Conservation (phyloP, 2,113 vertebrate species). For the Otolemur garnettii region DNA sequence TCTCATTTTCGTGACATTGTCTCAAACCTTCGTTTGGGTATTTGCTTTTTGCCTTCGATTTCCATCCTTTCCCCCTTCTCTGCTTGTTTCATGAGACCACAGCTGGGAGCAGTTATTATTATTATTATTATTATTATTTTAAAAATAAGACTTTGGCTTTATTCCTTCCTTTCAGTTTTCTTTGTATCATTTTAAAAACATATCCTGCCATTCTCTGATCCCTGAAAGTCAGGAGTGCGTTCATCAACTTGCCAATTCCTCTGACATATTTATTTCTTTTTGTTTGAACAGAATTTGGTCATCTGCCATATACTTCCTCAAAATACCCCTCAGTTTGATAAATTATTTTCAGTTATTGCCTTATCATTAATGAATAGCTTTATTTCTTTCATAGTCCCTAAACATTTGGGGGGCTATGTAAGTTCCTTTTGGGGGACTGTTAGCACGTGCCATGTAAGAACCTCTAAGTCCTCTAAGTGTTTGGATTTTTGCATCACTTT, state of each 20-base stretch:
- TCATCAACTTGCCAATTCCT: constrained; percentile 62
- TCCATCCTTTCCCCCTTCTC: neutral
- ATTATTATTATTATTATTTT: neutral
- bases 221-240: constrained; percentile 61
- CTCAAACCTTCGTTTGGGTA: neutral
- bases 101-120: constrained; percentile 75
- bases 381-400: constrained; percentile 47
- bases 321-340: constrained; percentile 64
- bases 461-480: constrained; percentile 42
- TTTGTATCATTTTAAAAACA: constrained; percentile 68
- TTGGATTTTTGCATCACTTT: constrained; percentile 19
- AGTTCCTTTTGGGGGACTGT: neutral
- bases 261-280: constrained; percentile 68
- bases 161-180: constrained; percentile 66
- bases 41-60: constrained; percentile 52
- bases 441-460: constrained; percentile 13
- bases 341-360: constrained; percentile 62
- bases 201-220: constrained; percentile 13
- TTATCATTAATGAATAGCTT: constrained; percentile 67
- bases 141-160: constrained; percentile 62
- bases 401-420: neutral
- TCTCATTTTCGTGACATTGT: neutral
- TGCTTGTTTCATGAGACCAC: constrained; percentile 56
- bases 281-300: constrained; percentile 69
- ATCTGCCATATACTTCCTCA: constrained; percentile 50